These are phyloP conservation scores for Vultur gryphus DNA, from an alignment of 2,797 vertebrate species.

Conservation along the genomic window DNA sequence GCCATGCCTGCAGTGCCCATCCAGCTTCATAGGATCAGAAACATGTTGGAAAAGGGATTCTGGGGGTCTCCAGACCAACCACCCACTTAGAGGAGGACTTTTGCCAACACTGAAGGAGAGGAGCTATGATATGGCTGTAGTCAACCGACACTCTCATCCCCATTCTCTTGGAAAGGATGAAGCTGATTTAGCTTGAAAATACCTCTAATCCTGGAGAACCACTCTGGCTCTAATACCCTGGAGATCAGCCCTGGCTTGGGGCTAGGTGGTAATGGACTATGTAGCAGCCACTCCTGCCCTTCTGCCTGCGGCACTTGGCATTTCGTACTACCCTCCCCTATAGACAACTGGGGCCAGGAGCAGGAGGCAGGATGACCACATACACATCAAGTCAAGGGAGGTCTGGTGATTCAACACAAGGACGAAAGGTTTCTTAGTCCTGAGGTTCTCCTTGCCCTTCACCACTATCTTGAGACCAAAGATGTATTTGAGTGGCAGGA, in stretches of 20 bases:
- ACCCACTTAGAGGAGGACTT: not conserved
- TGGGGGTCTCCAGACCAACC: not conserved
- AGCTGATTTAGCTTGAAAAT: not conserved
- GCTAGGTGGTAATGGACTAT: not conserved
- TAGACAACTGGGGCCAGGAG: not conserved
- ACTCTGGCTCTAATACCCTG: not conserved
- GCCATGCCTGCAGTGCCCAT: not conserved
- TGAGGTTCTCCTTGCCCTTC: constrained; percentile 76
- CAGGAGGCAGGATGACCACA: not conserved
- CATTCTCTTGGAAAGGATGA: not conserved
- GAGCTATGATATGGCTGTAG: not conserved
- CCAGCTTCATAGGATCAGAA: not conserved
- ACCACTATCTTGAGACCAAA: constrained; percentile 76
- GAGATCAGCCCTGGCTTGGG: not conserved
- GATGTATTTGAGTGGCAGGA: constrained; percentile 67
- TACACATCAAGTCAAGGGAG: constrained; percentile 77
- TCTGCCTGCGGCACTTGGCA: not conserved
- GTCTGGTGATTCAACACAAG: constrained; percentile 80
- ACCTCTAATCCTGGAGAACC: not conserved
- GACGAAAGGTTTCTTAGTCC: constrained; percentile 72
- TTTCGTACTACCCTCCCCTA: not conserved
- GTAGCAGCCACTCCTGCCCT: not conserved
- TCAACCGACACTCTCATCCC: not conserved
- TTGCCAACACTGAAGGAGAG: not conserved
- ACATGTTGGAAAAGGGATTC: not conserved